A percentile compares a stretch with the other conserved stretches of the same genome.
Evolutionary conservation across 2,113 vertebrate species (phyloP).

Genomic region (Micronycteris hirsuta): DNA sequence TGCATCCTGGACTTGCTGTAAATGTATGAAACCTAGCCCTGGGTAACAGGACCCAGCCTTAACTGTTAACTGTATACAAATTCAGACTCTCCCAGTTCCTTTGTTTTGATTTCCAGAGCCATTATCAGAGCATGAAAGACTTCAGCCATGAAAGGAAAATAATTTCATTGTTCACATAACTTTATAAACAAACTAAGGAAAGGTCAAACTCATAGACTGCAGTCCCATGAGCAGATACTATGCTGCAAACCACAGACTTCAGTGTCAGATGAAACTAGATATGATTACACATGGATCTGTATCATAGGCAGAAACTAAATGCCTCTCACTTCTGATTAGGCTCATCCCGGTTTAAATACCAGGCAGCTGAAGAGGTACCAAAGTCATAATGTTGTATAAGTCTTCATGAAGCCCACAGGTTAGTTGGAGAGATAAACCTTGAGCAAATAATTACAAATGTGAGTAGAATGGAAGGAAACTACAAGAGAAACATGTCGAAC

Average conservation of each 20-base stretch:
- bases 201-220: not conserved
- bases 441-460: not conserved
- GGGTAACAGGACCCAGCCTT: not conserved
- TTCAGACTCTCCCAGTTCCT: not conserved
- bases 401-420: not conserved
- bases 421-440: not conserved
- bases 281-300: not conserved
- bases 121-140: not conserved
- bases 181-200: constrained; percentile 47
- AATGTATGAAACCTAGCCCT: not conserved
- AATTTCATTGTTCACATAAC: constrained; percentile 35
- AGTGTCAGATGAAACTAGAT: not conserved
- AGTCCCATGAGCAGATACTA: not conserved
- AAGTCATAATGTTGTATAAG: not conserved
- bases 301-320: not conserved
- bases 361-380: not conserved
- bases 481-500: not conserved
- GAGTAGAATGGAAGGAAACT: not conserved
- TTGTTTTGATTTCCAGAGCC: constrained; percentile 2
- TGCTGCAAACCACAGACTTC: not conserved
- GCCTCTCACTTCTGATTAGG: not conserved
- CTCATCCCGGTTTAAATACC: not conserved
- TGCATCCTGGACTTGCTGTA: not conserved
- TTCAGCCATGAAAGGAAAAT: constrained; percentile 20
- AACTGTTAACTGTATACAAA: not conserved